These are phyloP conservation scores for Aurelia sp. DNA, from an alignment of 30 jellyfish, hydroid and myxozoan genomes.

Conservation along the genomic window DNA sequence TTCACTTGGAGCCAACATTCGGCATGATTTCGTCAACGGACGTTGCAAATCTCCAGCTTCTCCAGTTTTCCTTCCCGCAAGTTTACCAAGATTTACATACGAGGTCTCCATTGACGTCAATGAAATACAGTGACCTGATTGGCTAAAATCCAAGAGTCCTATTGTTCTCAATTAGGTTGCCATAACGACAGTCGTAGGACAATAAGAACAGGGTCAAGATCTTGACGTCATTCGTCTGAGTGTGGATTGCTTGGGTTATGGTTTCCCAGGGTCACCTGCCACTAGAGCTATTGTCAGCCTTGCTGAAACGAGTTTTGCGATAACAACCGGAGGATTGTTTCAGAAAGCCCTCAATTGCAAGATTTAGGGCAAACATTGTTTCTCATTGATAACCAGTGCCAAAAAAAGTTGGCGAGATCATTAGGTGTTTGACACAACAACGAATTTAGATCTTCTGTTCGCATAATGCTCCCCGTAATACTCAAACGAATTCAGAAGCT, in stretches of 20 bases:
- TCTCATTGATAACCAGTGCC: too few relatives aligned
- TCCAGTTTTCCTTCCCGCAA: conserved; percentile 31
- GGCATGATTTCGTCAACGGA: too few relatives aligned
- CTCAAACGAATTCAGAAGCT: too few relatives aligned
- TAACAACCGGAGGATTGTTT: too few relatives aligned
- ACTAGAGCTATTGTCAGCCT: not conserved
- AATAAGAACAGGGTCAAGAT: conserved; percentile 10
- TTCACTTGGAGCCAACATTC: too few relatives aligned
- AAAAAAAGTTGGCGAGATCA: too few relatives aligned
- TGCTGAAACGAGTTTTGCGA: too few relatives aligned
- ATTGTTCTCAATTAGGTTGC: conserved; percentile 23
- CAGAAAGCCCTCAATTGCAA: too few relatives aligned
- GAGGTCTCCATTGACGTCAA: conserved; percentile 66
- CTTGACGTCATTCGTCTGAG: conserved; percentile 17
- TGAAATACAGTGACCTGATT: conserved; percentile 8
- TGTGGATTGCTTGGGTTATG: not conserved
- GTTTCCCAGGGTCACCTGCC: conserved; percentile 8
- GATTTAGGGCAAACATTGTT: too few relatives aligned
- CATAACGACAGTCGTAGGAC: conserved; percentile 21
- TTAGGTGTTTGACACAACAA: too few relatives aligned
- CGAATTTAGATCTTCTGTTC: too few relatives aligned
- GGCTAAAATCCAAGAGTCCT: not conserved
- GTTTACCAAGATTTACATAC: conserved; percentile 32
- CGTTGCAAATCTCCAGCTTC: not conserved
- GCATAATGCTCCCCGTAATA: too few relatives aligned